These are phyloP conservation scores for Carlito syrichta DNA, from an alignment of 2,113 vertebrate genomes.

Conservation along the genomic window DNA sequence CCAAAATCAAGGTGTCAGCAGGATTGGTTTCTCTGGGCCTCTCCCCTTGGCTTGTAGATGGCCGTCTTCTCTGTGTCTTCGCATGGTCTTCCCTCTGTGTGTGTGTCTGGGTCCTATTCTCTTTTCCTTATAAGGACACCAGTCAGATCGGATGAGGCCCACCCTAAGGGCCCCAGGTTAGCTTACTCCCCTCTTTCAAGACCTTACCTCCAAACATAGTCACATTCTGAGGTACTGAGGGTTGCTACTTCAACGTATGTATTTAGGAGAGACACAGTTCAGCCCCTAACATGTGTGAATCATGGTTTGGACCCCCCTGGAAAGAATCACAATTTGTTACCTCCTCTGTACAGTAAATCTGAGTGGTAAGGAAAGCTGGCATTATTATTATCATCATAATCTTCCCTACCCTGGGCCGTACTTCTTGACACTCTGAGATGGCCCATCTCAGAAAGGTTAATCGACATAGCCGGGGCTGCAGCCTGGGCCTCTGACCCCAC, in stretches of 20 bases:
- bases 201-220: neutral
- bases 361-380: neutral
- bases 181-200: neutral
- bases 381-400: neutral
- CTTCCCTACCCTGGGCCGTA: neutral
- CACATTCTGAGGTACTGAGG: neutral
- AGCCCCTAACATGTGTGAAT: neutral
- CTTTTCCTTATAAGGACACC: neutral
- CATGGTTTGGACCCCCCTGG: neutral
- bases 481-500: neutral
- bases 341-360: neutral
- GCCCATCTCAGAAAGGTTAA: neutral
- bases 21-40: neutral
- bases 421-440: neutral
- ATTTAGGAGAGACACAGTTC: too few species aligned
- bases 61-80: neutral
- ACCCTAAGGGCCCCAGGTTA: neutral
- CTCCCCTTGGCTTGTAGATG: neutral
- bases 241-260: too few species aligned
- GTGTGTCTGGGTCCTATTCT: neutral
- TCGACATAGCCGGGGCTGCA: too few species aligned
- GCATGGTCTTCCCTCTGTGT: neutral
- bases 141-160: neutral
- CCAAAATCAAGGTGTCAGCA: neutral
- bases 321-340: neutral